These are phyloP conservation scores for Rotaria socialis DNA, from an alignment of 2,888 invertebrate genomes.

Conservation along the genomic window DNA sequence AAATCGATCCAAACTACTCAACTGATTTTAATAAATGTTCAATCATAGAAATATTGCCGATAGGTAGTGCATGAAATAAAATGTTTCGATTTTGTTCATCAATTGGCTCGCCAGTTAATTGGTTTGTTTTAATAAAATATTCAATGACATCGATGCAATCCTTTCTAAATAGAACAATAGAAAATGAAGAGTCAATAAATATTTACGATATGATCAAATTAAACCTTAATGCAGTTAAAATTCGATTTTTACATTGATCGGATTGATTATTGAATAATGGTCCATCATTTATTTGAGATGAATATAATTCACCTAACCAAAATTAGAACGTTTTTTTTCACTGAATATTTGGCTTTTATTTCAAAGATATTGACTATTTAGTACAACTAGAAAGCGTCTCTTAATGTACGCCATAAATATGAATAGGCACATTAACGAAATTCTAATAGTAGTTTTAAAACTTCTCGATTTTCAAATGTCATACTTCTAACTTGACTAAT, in stretches of 20 bases:
- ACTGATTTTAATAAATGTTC: conserved; percentile 25
- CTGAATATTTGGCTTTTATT: no score
- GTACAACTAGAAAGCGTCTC: no score
- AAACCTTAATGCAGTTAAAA: background rate
- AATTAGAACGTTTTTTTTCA: no score
- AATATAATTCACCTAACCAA: background rate
- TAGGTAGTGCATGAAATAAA: background rate
- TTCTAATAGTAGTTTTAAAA: no score
- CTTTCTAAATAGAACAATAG: background rate
- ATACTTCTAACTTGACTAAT: no score
- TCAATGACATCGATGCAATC: conserved; percentile 13
- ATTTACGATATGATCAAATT: background rate
- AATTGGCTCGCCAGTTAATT: background rate
- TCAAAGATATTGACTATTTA: no score
- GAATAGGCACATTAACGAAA: no score
- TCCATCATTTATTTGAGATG: background rate
- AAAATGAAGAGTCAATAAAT: background rate
- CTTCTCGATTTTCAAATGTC: no score
- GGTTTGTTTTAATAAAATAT: conserved; percentile 13
- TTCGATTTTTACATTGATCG: background rate
- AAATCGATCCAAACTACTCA: background rate
- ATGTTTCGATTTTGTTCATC: conserved; percentile 17
- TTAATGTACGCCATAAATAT: no score
- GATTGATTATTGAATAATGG: background rate
- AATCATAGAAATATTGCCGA: background rate